Conservation (phyloP, 2,888 invertebrate species). For the Nymphalis c-album region DNA sequence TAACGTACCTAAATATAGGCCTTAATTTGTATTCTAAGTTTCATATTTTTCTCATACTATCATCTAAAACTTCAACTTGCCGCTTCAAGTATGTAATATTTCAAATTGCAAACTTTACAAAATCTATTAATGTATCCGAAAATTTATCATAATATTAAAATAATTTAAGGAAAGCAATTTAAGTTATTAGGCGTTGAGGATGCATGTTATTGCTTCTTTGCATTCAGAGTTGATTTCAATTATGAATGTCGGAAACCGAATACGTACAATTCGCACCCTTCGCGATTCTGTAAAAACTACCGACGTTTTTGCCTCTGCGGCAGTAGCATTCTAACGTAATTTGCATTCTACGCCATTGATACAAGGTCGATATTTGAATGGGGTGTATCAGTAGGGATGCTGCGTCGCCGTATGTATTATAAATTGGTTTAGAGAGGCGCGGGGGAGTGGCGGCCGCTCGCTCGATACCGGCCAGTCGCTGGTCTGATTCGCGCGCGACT, state of each 20-base stretch:
- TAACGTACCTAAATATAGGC: constrained; percentile 31
- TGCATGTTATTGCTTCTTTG: constrained; percentile 17
- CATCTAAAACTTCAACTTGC: not conserved
- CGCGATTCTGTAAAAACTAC: constrained; percentile 71
- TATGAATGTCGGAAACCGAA: constrained; percentile 59
- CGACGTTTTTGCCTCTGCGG: constrained; percentile 78
- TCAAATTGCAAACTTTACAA: not conserved
- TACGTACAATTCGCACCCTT: constrained; percentile 77
- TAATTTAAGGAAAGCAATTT: not conserved
- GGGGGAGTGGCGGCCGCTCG: constrained; percentile 67
- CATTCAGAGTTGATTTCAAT: constrained; percentile 61
- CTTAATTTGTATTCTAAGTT: constrained; percentile 26
- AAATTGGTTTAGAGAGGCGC: constrained; percentile 79
- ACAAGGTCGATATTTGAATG: constrained; percentile 51
- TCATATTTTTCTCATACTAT: constrained; percentile 10
- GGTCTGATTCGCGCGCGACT: constrained; percentile 54
- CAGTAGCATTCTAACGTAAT: constrained; percentile 52
- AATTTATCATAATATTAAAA: not conserved
- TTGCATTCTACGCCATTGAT: constrained; percentile 34
- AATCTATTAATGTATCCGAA: not conserved
- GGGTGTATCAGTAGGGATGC: constrained; percentile 64
- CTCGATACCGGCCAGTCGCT: constrained; percentile 77
- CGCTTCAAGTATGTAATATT: not conserved
- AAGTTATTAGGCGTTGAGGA: not conserved
- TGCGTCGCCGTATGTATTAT: constrained; percentile 81